phyloP scores from a whole-genome alignment of 2,797 vertebrate genomes.

The Lepus oiostolus region DNA sequence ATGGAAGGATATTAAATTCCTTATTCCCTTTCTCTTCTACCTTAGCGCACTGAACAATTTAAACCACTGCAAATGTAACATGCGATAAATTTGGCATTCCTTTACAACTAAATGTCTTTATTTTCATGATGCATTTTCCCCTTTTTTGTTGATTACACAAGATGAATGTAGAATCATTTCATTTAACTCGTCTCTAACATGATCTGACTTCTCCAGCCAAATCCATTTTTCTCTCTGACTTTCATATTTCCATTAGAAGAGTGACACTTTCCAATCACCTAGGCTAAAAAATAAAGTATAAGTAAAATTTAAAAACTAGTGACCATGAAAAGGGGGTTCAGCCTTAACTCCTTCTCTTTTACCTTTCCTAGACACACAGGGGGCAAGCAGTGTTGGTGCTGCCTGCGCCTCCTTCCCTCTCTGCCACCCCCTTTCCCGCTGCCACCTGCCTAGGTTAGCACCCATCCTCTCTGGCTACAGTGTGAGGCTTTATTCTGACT shows the following conservation, averaged over 20 bases:
- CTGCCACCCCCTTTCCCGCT: background rate
- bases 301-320: background rate
- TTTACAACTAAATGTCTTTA: constrained; percentile 18
- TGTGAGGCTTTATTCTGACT: background rate
- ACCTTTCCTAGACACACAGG: accelerated
- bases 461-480: background rate
- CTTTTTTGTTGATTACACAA: constrained; percentile 55
- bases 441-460: background rate
- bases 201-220: background rate
- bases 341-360: background rate
- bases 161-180: constrained; percentile 8
- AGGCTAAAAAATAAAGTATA: background rate
- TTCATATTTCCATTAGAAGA: background rate
- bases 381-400: background rate
- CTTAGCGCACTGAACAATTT: background rate
- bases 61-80: constrained; percentile 6
- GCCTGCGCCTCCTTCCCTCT: too few species aligned
- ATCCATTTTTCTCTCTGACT: constrained; percentile 10
- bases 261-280: background rate
- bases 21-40: constrained; percentile 39
- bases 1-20: constrained; percentile 45
- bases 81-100: constrained; percentile 42
- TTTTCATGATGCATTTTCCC: constrained; percentile 32
- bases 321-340: background rate
- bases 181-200: background rate